These are phyloP conservation scores for Bactericera cockerelli DNA, from an alignment of 1,140 invertebrate genomes.

Conservation along the genomic window DNA sequence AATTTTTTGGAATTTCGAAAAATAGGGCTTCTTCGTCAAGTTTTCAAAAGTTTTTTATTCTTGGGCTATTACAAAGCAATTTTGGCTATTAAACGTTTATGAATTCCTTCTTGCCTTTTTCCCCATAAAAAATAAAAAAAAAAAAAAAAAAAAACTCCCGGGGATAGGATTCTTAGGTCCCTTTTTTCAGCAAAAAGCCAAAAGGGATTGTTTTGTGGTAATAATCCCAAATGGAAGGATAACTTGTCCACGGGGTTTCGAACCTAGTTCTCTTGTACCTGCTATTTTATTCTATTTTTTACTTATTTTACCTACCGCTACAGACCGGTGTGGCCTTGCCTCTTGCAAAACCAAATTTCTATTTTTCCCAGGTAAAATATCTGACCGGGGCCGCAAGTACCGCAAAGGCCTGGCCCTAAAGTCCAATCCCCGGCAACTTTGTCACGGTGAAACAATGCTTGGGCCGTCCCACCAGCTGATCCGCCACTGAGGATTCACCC, in stretches of 20 bases:
- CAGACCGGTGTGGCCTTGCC: background rate
- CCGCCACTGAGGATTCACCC: slow-evolving; percentile 43
- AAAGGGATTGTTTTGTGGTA: no score
- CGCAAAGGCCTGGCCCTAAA: background rate
- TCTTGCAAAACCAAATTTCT: background rate
- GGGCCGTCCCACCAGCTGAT: slow-evolving; percentile 39
- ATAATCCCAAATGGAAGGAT: no score
- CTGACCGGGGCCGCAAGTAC: background rate
- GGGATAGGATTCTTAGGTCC: no score
- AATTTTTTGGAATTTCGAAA: no score
- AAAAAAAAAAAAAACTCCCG: no score
- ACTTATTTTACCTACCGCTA: background rate
- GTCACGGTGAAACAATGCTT: slow-evolving; percentile 39
- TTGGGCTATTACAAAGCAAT: no score
- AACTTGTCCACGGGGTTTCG: background rate
- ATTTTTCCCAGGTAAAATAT: background rate
- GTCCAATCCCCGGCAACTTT: background rate
- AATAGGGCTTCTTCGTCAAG: no score
- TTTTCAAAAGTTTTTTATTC: no score
- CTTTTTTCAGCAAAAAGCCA: no score
- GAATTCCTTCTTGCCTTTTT: no score
- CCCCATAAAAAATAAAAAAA: no score
- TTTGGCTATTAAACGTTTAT: no score
- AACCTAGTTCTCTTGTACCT: background rate
- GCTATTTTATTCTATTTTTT: background rate